Conservation (phyloP, 1,140 invertebrate species). For the Aradophagus sp. region DNA sequence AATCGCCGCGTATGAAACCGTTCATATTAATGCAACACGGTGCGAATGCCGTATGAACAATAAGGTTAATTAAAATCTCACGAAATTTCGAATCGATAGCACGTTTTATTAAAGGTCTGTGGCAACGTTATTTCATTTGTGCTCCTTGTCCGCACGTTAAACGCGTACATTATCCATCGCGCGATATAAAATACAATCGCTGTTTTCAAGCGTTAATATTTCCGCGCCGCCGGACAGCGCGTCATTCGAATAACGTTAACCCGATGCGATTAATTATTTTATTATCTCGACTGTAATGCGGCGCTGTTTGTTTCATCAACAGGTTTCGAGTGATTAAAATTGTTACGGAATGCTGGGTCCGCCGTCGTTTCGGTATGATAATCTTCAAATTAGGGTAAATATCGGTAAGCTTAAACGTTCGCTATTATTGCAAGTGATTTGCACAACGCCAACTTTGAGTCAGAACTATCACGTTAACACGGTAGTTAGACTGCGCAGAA, state of each 20-base stretch:
- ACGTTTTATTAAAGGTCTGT: no score
- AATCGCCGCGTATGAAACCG: no score
- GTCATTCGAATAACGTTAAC: neutral
- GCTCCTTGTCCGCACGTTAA: no score
- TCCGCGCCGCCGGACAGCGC: no score
- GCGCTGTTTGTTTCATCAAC: neutral
- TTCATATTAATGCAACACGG: no score
- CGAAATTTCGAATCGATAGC: no score
- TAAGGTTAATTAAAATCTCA: no score
- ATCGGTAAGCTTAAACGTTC: slow-evolving; percentile 43
- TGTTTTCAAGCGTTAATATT: no score
- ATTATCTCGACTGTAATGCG: neutral
- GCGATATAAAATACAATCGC: no score
- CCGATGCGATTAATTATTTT: neutral
- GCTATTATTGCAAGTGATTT: slow-evolving; percentile 47
- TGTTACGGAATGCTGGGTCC: neutral
- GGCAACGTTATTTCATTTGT: no score
- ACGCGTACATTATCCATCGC: no score
- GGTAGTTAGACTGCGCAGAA: slow-evolving; percentile 38
- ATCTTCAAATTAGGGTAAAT: slow-evolving; percentile 38
- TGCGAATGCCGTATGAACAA: no score
- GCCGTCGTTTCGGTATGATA: slow-evolving; percentile 22
- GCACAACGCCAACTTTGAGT: slow-evolving; percentile 49
- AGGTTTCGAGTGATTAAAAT: slow-evolving; percentile 16
- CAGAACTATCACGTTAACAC: slow-evolving; percentile 50